A percentile compares a stretch with the other conserved stretches of the same genome.
Evolutionary conservation across 2,113 vertebrate genomes (phyloP).

Genomic region (Phoenicopterus ruber): DNA sequence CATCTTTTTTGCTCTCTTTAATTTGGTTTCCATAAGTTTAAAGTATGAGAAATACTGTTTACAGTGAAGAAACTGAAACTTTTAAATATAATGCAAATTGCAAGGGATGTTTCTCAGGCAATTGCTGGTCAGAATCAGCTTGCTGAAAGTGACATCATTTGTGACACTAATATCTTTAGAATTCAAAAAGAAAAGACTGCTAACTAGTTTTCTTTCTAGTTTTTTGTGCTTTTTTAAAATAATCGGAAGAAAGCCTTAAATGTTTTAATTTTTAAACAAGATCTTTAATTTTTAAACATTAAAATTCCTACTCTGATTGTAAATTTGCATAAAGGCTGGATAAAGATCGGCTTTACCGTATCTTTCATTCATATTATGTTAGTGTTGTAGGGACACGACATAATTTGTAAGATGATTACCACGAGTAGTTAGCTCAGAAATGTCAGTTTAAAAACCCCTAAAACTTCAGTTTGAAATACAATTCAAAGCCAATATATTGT

Average conservation of each 20-base stretch:
- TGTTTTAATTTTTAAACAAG: constrained; percentile 60
- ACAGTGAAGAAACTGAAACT: neutral
- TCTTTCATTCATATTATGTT: neutral
- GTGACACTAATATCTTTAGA: neutral
- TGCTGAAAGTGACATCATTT: neutral
- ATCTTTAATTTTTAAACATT: constrained; percentile 61
- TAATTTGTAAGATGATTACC: constrained; percentile 7
- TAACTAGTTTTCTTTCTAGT: neutral
- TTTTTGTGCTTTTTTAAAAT: constrained; percentile 2
- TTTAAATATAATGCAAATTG: neutral
- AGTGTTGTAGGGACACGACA: neutral
- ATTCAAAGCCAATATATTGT: neutral
- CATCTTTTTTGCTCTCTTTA: neutral
- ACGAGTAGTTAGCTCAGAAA: constrained; percentile 11
- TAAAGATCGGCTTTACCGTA: neutral
- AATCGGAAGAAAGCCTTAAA: neutral
- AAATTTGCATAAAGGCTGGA: neutral
- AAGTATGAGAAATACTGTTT: neutral
- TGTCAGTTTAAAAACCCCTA: neutral
- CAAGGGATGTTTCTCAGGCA: neutral
- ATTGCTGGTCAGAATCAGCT: neutral
- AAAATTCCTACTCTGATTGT: constrained; percentile 2
- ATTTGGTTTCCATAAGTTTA: neutral
- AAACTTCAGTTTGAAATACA: neutral
- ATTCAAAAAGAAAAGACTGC: neutral